phyloP scores from a whole-genome alignment of 2,888 invertebrate genomes.

The Ichneumon xanthorius region DNA sequence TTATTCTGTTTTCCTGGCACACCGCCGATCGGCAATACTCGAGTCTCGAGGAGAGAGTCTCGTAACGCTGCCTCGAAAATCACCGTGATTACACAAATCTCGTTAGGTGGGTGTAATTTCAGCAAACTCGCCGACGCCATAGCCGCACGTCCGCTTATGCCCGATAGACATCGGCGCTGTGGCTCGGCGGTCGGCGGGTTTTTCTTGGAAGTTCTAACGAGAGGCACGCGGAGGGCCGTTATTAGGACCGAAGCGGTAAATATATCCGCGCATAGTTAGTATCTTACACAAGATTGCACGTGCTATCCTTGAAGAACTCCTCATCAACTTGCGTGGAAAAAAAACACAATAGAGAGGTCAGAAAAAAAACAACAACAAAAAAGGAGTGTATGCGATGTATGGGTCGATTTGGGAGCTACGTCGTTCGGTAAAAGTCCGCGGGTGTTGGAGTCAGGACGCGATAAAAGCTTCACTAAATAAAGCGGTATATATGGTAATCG shows the following conservation, averaged over 20 bases:
- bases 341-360: not conserved
- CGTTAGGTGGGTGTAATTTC: constrained; percentile 76
- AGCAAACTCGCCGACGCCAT: constrained; percentile 67
- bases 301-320: not conserved
- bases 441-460: constrained; percentile 69
- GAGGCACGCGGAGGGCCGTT: constrained; percentile 71
- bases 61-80: constrained; percentile 67
- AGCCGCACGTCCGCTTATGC: constrained; percentile 47
- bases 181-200: constrained; percentile 26
- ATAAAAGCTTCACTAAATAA: constrained; percentile 81
- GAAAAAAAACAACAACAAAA: not conserved
- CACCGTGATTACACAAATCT: constrained; percentile 77
- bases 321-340: not conserved
- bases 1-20: constrained; percentile 8
- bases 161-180: constrained; percentile 58
- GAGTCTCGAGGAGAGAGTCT: constrained; percentile 19
- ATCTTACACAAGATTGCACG: constrained; percentile 14
- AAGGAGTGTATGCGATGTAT: not conserved
- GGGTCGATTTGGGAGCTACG: not conserved
- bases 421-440: not conserved
- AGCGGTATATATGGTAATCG: constrained; percentile 79
- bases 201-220: constrained; percentile 74
- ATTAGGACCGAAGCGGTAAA: constrained; percentile 70
- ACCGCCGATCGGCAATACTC: not conserved
- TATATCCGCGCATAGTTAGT: constrained; percentile 15